Conservation (phyloP, 35 echinoderm and acorn worm species). For the Nesometra sesokonis region DNA sequence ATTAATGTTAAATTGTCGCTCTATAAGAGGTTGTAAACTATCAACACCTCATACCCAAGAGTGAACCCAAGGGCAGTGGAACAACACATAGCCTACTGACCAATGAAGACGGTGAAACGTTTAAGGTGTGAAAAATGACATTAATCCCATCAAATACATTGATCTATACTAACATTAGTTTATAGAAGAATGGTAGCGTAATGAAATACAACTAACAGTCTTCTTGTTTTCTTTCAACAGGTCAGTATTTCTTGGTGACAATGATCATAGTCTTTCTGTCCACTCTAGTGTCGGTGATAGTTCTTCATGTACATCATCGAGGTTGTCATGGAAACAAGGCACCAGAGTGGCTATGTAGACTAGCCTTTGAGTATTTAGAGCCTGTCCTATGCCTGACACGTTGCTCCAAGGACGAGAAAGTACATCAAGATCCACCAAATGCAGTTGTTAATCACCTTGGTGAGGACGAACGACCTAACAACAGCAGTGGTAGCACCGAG, state of each 20-base stretch:
- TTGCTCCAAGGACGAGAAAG: constrained; percentile 11
- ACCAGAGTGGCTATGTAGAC: constrained; percentile 30
- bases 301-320: constrained; percentile 55
- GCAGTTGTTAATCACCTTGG: constrained; percentile 43
- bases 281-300: constrained; percentile 50
- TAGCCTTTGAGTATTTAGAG: constrained; percentile 52
- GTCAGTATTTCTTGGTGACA: constrained; percentile 73
- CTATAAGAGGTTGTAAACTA: too few species aligned
- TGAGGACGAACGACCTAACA: neutral
- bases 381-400: constrained; percentile 37
- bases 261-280: constrained; percentile 75
- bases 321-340: constrained; percentile 32
- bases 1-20: too few species aligned
- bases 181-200: too few species aligned
- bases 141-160: too few species aligned
- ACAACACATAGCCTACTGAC: too few species aligned
- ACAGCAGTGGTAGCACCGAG: neutral
- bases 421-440: constrained; percentile 29
- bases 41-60: too few species aligned
- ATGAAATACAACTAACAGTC: too few species aligned
- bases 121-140: too few species aligned
- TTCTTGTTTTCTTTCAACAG: constrained; percentile 17
- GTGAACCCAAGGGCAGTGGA: too few species aligned
- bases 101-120: too few species aligned
- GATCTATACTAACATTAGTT: too few species aligned